Base-by-base conservation (phyloP, 1,140 invertebrate genomes). In the Apis mellifera region DNA sequence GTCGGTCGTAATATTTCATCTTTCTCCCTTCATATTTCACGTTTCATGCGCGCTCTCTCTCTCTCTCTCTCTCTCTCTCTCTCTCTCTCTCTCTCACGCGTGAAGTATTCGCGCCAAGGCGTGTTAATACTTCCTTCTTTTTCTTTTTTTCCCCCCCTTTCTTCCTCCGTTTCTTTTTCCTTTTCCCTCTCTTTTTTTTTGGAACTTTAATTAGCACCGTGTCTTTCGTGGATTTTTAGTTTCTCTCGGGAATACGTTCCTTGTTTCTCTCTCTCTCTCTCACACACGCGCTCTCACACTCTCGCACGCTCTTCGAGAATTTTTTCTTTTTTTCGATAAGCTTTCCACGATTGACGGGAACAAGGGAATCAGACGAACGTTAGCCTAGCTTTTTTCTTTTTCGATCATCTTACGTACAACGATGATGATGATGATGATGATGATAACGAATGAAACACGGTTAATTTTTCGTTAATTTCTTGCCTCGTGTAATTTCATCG, bases 201-300 rank as follows among this genome's bases (percentile, higher is more conserved):
- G 91, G 93, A 93, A 92, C 93, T 93, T 93, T 82, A 87, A 90
- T 88, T 93, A 94, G 93, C 93, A 94, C 92, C 93, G 92, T 93
- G 90, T 93, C 90, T 90, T 59, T 82, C 73, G 60, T 81, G 81
- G 66, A 78, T 80, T 88, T n/a, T 76, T 68, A 70, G 79, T 71
- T 32, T 87, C 84, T 87, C 84, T 84, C 79, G 81, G 85, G 78
- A 60, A 55, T 84, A 81, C 71, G 48, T 88, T 68, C 21, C 68
- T 68, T 68, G 19, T 26, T 57, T 32, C 12, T 72, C 12, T n/a
- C n/a, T n/a, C 9, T 59, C 52, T 5, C 42, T 64, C 72, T n/a
- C 55, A n/a, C 71, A 26, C 60, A 13, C 21, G 17, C 26, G 19
- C 50, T 50, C 48, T 9, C 32, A 9, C 19, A 19, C 9, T 64